These are phyloP conservation scores for Toxotes lorentzi DNA, from an alignment of 2,797 vertebrate species.

Conservation along the genomic window DNA sequence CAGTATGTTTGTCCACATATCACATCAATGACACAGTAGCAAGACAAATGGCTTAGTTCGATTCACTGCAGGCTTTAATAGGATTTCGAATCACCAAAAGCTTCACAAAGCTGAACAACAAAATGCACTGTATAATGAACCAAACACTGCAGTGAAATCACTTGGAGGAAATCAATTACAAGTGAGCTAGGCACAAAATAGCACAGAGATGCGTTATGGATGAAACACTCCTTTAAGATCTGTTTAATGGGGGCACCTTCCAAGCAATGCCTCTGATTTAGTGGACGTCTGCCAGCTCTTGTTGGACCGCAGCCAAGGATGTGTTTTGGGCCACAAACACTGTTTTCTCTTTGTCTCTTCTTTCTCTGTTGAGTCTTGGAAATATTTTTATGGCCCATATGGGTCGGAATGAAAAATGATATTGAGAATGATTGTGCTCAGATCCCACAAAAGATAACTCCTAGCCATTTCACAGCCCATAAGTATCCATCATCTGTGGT, in stretches of 20 bases:
- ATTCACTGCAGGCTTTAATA: conserved; percentile 67
- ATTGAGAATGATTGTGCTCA: conserved; percentile 48
- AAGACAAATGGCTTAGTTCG: conserved; percentile 73
- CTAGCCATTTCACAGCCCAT: conserved; percentile 48
- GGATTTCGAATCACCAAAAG: conserved; percentile 77
- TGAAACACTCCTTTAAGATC: conserved; percentile 72
- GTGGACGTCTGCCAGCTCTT: conserved; percentile 67
- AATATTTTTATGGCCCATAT: conserved; percentile 57
- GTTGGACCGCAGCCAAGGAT: conserved; percentile 61
- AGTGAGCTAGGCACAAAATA: conserved; percentile 67
- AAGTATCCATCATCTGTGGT: conserved; percentile 59
- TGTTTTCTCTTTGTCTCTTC: conserved; percentile 53
- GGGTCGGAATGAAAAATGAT: conserved; percentile 66
- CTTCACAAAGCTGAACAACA: conserved; percentile 70
- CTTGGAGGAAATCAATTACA: conserved; percentile 81
- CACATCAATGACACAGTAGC: conserved; percentile 71
- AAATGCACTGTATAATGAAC: conserved; percentile 79
- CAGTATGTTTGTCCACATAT: conserved; percentile 60
- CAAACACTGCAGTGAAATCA: conserved; percentile 71
- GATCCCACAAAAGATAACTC: conserved; percentile 58
- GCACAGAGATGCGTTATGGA: conserved; percentile 71
- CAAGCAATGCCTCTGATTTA: conserved; percentile 63
- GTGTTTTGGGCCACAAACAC: conserved; percentile 60
- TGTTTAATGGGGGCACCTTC: conserved; percentile 75
- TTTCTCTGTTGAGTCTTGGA: conserved; percentile 48